Evolutionary conservation across 2,113 vertebrate genomes (phyloP), one percentile per base, ranked within the genome.

Genomic region (Neogobius melanostomus): DNA sequence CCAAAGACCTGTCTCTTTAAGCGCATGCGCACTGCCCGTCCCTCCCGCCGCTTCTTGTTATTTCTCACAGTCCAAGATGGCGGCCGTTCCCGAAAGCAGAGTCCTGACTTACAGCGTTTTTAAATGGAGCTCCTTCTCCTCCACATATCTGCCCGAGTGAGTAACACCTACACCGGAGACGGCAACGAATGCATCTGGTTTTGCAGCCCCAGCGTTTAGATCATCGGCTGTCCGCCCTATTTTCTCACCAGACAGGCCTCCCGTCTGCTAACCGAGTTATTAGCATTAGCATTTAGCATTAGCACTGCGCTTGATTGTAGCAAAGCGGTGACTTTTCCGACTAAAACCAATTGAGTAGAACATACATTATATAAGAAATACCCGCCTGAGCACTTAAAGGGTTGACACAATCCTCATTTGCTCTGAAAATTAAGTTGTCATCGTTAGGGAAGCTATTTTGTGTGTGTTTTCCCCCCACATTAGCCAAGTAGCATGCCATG

Each of bases 61-160:
- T 93, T 84, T 84, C 90, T 88, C 91, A 85, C 87, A 56, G 53
- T 88, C 91, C 93, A 95, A 95, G 94, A 96, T 95, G 93, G 95
- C 94, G 90, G 94, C 81, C 89, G 93, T 90, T 42, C 89, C n/a
- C 0, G 97, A 96, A 90, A 95, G 94, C 79, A 94, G 96, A 82
- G 94, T 94, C 81, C 69, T 99, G 71, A 93, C 93, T 72, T 98
- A 98, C 77, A 93, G 94, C 87, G 90, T 99, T 80, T 95, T 96
- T 90, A 98, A 97, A 91, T 98, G 97, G 97, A 98, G 97, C 92
- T 98, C 96, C 51, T 99, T 97, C 88, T 99, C 97, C 56, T 98
- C 97, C 45, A 97, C 95, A 3, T 99, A 99, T 87, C 90, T 98
- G 82, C 97, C 97, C 0, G 97, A 98, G 97, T 99, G 89, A 97